phyloP scores from a whole-genome alignment of 2,888 invertebrate species.

The Andrena trimmerana region DNA sequence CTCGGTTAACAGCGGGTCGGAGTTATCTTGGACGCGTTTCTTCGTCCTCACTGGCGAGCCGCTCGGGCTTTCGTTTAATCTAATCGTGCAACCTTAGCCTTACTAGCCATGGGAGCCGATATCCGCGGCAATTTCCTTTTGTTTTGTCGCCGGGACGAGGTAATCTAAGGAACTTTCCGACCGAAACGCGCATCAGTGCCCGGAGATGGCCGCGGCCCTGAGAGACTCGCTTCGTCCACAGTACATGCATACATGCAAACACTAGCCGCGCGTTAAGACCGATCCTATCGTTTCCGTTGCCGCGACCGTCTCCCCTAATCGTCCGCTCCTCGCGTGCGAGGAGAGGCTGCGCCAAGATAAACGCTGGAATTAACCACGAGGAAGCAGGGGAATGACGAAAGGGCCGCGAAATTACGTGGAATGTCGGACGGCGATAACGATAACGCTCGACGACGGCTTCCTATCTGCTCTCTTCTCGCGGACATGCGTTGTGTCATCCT shows the following conservation, averaged over 20 bases:
- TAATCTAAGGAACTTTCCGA: constrained; percentile 39
- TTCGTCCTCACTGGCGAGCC: not conserved
- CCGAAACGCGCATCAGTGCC: not conserved
- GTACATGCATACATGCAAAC: too few species aligned
- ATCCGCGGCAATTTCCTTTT: constrained; percentile 27
- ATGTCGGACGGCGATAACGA: constrained; percentile 44
- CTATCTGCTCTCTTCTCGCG: not conserved
- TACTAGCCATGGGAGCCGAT: constrained; percentile 23
- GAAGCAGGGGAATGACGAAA: constrained; percentile 40
- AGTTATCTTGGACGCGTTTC: constrained; percentile 21
- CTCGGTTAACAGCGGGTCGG: constrained; percentile 1
- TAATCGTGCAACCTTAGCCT: constrained; percentile 60
- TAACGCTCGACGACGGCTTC: not conserved
- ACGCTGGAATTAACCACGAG: constrained; percentile 54
- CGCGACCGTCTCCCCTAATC: constrained; percentile 1
- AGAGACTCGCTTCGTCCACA: too few species aligned
- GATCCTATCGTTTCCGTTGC: constrained; percentile 1
- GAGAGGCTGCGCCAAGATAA: constrained; percentile 42
- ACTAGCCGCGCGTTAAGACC: too few species aligned
- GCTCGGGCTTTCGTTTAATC: constrained; percentile 30
- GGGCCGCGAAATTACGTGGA: constrained; percentile 36
- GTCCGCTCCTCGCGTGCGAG: too few species aligned
- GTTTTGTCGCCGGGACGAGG: constrained; percentile 4
- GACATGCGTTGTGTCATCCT: too few species aligned
- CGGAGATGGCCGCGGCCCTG: not conserved